phyloP scores from a whole-genome alignment of 2,797 vertebrate genomes.

The Dallia pectoralis region DNA sequence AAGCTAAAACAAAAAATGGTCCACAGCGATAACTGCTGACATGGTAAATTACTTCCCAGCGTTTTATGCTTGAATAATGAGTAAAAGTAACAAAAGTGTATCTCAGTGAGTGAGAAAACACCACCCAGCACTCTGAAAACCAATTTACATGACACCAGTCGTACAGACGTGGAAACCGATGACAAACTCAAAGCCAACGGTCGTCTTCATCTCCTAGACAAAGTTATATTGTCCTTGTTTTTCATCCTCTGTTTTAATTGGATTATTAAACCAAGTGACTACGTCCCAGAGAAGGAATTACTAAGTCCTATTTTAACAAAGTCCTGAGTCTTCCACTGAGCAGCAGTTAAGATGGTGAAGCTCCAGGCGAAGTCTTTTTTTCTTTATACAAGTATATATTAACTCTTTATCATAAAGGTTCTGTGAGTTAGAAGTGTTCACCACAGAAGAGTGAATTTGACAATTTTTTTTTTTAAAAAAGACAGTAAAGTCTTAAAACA shows the following conservation, averaged over 20 bases:
- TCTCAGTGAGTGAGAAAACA: slow-evolving; percentile 18
- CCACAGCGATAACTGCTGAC: slow-evolving; percentile 48
- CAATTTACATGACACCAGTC: slow-evolving; percentile 14
- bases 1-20: slow-evolving; percentile 65
- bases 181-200: slow-evolving; percentile 55
- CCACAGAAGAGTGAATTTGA: slow-evolving; percentile 75
- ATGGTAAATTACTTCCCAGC: slow-evolving; percentile 36
- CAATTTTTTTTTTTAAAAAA: slow-evolving; percentile 42
- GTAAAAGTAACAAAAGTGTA: slow-evolving; percentile 36
- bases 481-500: slow-evolving; percentile 73
- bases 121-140: slow-evolving; percentile 33
- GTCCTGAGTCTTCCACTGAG: slow-evolving; percentile 97
- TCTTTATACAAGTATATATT: slow-evolving; percentile 78
- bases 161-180: slow-evolving; percentile 54
- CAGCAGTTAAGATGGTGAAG: slow-evolving; percentile 95
- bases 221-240: slow-evolving; percentile 28
- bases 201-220: slow-evolving; percentile 41
- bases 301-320: slow-evolving; percentile 64
- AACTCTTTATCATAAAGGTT: slow-evolving; percentile 79
- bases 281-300: slow-evolving; percentile 44
- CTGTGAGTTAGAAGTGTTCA: slow-evolving; percentile 73
- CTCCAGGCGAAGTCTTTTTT: slow-evolving; percentile 81
- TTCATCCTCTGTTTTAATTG: slow-evolving; percentile 54
- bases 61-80: slow-evolving; percentile 40
- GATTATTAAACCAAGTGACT: slow-evolving; percentile 51